phyloP scores from a whole-genome alignment of 2,888 invertebrate genomes.

The Napeogenes inachia region DNA sequence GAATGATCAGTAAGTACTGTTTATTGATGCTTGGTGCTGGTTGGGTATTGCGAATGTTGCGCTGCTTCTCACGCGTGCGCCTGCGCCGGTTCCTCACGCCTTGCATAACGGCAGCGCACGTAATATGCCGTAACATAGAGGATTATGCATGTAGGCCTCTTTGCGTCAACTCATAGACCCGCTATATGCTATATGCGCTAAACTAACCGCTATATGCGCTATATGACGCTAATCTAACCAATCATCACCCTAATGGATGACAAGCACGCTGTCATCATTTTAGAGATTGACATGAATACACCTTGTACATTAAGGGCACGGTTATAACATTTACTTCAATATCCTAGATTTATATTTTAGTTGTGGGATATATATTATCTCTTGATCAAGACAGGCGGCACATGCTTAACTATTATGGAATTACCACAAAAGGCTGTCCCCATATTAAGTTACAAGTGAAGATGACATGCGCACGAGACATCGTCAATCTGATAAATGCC shows the following conservation, averaged over 20 bases:
- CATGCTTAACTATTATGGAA: slow-evolving; percentile 54
- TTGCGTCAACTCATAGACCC: slow-evolving; percentile 34
- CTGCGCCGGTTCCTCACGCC: slow-evolving; percentile 54
- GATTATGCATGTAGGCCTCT: slow-evolving; percentile 71
- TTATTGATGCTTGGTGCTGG: slow-evolving; percentile 43
- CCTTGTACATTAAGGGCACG: background rate
- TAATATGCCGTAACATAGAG: slow-evolving; percentile 65
- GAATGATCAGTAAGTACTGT: slow-evolving; percentile 29
- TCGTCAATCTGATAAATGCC: slow-evolving; percentile 58
- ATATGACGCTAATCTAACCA: slow-evolving; percentile 18
- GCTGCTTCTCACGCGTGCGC: slow-evolving; percentile 58
- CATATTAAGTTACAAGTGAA: slow-evolving; percentile 56
- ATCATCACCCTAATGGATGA: slow-evolving; percentile 9
- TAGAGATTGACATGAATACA: slow-evolving; percentile 9
- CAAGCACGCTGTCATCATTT: background rate
- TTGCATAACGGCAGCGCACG: slow-evolving; percentile 68
- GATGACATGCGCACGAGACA: slow-evolving; percentile 69
- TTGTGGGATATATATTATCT: slow-evolving; percentile 22
- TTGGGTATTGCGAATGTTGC: slow-evolving; percentile 46
- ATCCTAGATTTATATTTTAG: background rate
- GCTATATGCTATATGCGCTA: slow-evolving; percentile 2
- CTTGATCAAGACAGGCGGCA: slow-evolving; percentile 43
- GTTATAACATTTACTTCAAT: slow-evolving; percentile 1
- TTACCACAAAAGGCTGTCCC: slow-evolving; percentile 61
- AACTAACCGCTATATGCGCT: background rate